phyloP scores from a whole-genome alignment of 2,113 vertebrate species.

The Spilogale gracilis region DNA sequence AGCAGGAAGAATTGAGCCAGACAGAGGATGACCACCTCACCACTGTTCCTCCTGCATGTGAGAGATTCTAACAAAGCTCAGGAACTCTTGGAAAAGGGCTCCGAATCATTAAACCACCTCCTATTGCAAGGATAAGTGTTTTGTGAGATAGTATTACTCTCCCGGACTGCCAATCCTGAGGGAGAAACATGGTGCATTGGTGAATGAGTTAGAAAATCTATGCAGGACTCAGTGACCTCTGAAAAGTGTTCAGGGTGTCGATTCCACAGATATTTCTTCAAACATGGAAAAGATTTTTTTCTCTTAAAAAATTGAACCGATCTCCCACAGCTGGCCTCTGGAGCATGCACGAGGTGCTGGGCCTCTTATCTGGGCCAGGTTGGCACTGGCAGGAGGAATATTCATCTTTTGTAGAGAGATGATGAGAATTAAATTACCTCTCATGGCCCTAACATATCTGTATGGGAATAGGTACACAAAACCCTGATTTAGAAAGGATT shows the following conservation, averaged over 20 bases:
- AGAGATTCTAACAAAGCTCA: background rate
- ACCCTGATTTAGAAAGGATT: background rate
- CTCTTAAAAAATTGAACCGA: background rate
- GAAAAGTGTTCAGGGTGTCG: background rate
- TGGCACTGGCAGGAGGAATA: background rate
- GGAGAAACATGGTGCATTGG: background rate
- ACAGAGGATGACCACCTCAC: background rate
- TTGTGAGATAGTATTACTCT: background rate
- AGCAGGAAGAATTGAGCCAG: background rate
- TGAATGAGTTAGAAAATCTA: background rate
- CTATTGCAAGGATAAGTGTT: background rate
- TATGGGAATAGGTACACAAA: background rate
- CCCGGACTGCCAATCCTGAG: background rate
- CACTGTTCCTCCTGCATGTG: background rate
- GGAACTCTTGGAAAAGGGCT: background rate
- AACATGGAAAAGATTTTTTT: conserved; percentile 40
- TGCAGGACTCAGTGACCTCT: background rate
- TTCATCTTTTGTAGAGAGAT: background rate
- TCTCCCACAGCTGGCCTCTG: background rate
- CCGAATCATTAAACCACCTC: background rate
- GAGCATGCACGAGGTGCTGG: background rate
- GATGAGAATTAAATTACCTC: background rate
- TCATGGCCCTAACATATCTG: background rate
- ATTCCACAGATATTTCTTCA: conserved; percentile 36
- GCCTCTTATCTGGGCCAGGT: background rate